These are phyloP conservation scores for Vicugna pacos DNA, from an alignment of 2,113 vertebrate genomes.

Conservation along the genomic window DNA sequence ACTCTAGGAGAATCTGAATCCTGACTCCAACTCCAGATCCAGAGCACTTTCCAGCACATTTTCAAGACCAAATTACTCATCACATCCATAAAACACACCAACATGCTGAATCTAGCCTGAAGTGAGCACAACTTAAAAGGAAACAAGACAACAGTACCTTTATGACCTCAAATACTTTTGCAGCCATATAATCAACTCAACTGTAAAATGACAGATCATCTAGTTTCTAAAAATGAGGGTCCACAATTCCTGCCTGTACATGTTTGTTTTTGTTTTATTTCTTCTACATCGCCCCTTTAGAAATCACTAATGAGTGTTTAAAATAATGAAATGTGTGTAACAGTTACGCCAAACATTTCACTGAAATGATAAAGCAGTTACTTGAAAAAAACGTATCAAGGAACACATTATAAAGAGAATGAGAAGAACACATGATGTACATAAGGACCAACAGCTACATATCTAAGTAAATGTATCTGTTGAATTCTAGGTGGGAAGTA, in stretches of 20 bases:
- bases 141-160: background rate
- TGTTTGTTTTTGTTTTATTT: background rate
- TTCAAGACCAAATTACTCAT: background rate
- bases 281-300: background rate
- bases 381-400: background rate
- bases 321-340: background rate
- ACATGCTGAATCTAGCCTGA: background rate
- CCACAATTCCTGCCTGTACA: background rate
- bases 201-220: background rate
- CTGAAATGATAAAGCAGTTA: background rate
- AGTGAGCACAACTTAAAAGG: background rate
- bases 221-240: background rate
- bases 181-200: background rate
- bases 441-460: too few species aligned
- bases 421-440: background rate
- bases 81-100: background rate
- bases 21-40: background rate
- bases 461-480: background rate
- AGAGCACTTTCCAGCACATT: background rate
- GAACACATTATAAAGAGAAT: background rate
- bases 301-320: background rate
- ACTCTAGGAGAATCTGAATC: background rate
- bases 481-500: background rate
- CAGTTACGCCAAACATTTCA: slow-evolving; percentile 12
- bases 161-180: background rate